Evolutionary conservation across 2,797 vertebrate species (phyloP), one percentile per base, ranked within the genome.

Genomic region (Acomys russatus): DNA sequence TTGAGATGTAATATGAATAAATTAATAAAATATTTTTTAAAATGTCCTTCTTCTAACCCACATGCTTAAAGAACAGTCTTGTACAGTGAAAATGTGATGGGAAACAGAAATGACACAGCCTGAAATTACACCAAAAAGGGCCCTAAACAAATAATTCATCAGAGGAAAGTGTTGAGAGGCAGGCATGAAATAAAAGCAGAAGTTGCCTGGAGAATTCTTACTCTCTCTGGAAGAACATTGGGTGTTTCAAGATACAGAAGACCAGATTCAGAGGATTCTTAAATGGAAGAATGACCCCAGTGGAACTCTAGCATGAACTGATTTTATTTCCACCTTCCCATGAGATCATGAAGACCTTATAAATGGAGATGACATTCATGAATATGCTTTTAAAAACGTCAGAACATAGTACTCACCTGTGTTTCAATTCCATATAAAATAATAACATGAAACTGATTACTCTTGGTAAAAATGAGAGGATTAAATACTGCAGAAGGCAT

Each of bases 341-440:
- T 6, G 9, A 86, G 38, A 54, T 14, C 14, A 78, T 44, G 14
- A 88, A n/a, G 23, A 94, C 20, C 0, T 22, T 90, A 51, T n/a
- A 35, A 94, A 91, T 92, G 12, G 49, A 80, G 63, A 80, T 91
- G 30, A 28, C n/a, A 49, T 92, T 90, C 68, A 92, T 44, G 18
- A 88, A 87, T 20, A 78, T 79, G 66, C 59, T 94, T 44, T 90
- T 59, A 71, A 93, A 73, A 61, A 44, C 25, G 51, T 92, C 38
- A 94, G 76, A 96, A 70, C 1, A 44, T 7, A 28, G 18, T 2
- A 17, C 7, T 79, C 11, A 15, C 56, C 6, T 49, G 25, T 66
- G 61, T 77, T 80, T 22, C 38, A 92, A 59, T 2, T 86, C 44
- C 3, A 9, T 2, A 61, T 12, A 64, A 22, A 90, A 71, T 38